Percentiles rank a stretch among this genome's conserved stretches.
phyloP scores from a whole-genome alignment of 2,797 vertebrate species.

The Falco novaeseelandiae region DNA sequence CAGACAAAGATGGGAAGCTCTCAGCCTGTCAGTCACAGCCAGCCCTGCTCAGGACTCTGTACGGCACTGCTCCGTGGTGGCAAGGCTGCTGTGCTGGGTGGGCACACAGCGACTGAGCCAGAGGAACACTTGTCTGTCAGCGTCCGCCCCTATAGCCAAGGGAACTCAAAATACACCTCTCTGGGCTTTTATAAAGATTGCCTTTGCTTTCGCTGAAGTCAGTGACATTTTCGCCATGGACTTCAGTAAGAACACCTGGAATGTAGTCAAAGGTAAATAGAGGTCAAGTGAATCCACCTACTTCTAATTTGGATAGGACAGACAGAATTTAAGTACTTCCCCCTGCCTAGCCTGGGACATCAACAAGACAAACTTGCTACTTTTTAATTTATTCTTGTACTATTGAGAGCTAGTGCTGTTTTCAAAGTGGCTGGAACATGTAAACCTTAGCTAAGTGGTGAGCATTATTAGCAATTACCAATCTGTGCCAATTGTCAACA shows the following conservation, averaged over 20 bases:
- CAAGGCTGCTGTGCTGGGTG: accelerated
- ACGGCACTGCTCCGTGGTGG: background rate
- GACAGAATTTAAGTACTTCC: background rate
- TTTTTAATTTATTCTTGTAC: background rate
- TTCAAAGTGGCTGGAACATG: background rate
- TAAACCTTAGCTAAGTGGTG: background rate
- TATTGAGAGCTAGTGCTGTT: background rate
- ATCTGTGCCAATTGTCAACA: background rate
- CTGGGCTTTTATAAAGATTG: background rate
- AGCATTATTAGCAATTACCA: background rate
- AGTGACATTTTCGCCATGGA: background rate
- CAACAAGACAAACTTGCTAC: background rate
- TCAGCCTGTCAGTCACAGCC: background rate
- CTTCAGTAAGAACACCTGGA: background rate
- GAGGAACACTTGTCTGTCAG: background rate
- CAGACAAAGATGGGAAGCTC: background rate
- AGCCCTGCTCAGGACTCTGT: background rate
- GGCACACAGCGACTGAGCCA: accelerated
- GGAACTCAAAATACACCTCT: background rate
- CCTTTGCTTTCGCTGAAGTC: background rate
- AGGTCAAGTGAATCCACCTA: background rate
- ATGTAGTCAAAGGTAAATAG: background rate
- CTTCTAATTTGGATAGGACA: background rate
- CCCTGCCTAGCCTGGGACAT: background rate
- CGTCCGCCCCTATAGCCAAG: background rate